phyloP scores from a whole-genome alignment of 2,888 invertebrate genomes.

The Melipona beecheii region DNA sequence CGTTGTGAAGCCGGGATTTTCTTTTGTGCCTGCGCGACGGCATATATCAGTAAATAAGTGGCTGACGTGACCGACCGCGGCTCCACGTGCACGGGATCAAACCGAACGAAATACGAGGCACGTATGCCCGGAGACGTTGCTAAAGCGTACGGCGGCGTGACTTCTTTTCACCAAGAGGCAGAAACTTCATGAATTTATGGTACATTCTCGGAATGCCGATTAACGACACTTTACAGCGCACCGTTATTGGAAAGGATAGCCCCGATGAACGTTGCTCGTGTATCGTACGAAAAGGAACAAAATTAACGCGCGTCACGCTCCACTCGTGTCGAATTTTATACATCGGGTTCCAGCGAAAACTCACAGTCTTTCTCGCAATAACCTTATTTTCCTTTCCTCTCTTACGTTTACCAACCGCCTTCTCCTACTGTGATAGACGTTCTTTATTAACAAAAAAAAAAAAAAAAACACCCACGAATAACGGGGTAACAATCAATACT shows the following conservation, averaged over 20 bases:
- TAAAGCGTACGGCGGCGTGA: constrained; percentile 40
- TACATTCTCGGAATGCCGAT: neutral
- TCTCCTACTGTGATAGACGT: no score
- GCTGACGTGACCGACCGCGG: constrained; percentile 52
- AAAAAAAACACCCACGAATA: no score
- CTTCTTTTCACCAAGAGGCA: constrained; percentile 29
- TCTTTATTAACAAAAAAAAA: no score
- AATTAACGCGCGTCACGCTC: no score
- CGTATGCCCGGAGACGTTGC: constrained; percentile 56
- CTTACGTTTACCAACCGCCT: no score
- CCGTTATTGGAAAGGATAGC: neutral
- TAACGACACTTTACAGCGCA: neutral
- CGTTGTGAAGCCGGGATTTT: constrained; percentile 51
- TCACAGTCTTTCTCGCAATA: no score
- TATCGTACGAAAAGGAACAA: no score
- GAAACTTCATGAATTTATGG: constrained; percentile 2
- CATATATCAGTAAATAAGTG: constrained; percentile 69
- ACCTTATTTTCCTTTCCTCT: no score
- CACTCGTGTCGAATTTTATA: no score
- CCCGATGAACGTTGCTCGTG: no score
- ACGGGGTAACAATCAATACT: no score
- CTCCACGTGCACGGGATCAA: constrained; percentile 44
- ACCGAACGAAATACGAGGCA: constrained; percentile 58
- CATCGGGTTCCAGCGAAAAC: no score
- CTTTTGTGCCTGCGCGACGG: constrained; percentile 59